Evolutionary conservation across 2,888 invertebrate genomes (phyloP), one percentile per base, ranked within the genome.

Genomic region (Podabrus alpinus): DNA sequence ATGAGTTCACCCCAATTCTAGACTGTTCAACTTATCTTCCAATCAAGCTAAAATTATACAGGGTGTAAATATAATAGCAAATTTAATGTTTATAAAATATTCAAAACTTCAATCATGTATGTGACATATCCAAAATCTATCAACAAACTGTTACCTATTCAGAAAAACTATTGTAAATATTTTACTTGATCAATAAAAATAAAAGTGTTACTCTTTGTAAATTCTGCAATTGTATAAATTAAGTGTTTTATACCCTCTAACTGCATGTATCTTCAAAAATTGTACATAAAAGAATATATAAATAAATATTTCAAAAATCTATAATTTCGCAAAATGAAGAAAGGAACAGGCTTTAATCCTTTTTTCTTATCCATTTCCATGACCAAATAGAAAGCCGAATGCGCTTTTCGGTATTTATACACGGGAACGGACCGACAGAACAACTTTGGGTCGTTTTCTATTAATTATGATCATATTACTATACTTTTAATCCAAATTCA

Each of bases 1-100:
- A 45, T n/a, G 11, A 9, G 45, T 45, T 45, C 45, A 45, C 45
- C 45, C 45, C 45, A 45, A 45, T 45, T 45, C 45, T 45, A 45
- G 64, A 69, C 69, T 75, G 66, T 68, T 75, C 68, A 59, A 45
- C 29, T 69, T 66, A 59, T 77, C 73, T 77, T 74, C 72, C 73
- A 73, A 45, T 69, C 71, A 77, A 67, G 77, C 72, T 77, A 72
- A 76, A 77, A 17, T 19, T 73, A 72, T 62, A 80, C 79, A 79
- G 80, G 79, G 80, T 80, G 77, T 74, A 76, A 71, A 71, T 74
- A 78, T 17, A 64, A 71, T 73, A 64, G 19, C 60, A 59, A 74
- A 21, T 73, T 73, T 74, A 71, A 66, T 59, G 74, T 66, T 76
- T 77, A 70, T 71, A 66, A 67, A 72, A 60, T 68, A 64, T 68